These are phyloP conservation scores for Benitochromis conjunctus DNA, from an alignment of 2,113 vertebrate species.

Conservation along the genomic window DNA sequence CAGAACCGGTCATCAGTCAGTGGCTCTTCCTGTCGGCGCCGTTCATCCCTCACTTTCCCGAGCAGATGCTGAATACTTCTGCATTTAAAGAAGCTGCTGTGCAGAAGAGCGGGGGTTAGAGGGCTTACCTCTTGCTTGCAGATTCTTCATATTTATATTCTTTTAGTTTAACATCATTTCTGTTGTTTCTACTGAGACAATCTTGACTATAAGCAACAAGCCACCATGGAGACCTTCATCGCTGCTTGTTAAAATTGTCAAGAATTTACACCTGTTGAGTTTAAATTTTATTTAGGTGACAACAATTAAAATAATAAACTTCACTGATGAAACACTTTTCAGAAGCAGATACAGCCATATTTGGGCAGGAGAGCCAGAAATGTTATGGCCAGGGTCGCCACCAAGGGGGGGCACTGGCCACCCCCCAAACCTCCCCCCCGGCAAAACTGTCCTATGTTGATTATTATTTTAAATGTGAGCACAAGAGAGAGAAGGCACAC, in stretches of 20 bases:
- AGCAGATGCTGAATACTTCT: not conserved
- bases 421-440: not conserved
- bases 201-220: not conserved
- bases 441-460: rapidly evolving
- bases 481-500: not conserved
- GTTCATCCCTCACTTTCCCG: rapidly evolving
- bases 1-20: rapidly evolving
- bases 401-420: not conserved
- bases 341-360: not conserved
- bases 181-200: not conserved
- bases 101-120: not conserved
- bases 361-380: rapidly evolving
- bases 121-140: not conserved
- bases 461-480: not conserved
- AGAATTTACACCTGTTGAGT: not conserved
- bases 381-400: too few species aligned
- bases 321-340: not conserved
- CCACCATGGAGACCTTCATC: not conserved
- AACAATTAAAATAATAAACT: not conserved
- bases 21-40: not conserved
- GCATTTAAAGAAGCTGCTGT: not conserved
- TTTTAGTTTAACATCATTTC: rapidly evolving
- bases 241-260: not conserved
- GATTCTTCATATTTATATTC: rapidly evolving
- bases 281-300: not conserved